A percentile compares a stretch with the other conserved stretches of the same genome.
Conservation (phyloP, 2,888 invertebrate genomes). For the Malthinus seriepunctatus region DNA sequence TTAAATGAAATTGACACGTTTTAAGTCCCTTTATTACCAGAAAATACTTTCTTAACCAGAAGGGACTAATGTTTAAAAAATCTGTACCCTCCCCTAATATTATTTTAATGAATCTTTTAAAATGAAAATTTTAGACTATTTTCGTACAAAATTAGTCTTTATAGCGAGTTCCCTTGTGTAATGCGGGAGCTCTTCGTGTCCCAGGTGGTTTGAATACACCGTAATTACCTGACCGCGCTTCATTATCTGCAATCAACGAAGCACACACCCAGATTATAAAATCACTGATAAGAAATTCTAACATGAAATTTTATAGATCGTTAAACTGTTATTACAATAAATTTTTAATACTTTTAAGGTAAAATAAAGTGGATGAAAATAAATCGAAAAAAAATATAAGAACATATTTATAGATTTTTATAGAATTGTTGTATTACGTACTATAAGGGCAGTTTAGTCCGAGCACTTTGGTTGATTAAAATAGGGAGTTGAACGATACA, state of each 20-base stretch:
- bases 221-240: constrained; percentile 30
- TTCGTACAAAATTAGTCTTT: too few relatives aligned
- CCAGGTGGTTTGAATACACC: constrained; percentile 28
- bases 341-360: constrained; percentile 9
- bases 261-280: constrained; percentile 27
- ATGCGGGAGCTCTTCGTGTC: constrained; percentile 21
- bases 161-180: constrained; percentile 5
- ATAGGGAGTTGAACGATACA: constrained; percentile 16
- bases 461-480: constrained; percentile 29
- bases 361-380: background rate
- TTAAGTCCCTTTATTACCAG: too few relatives aligned
- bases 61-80: too few relatives aligned
- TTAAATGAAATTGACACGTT: too few relatives aligned
- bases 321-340: constrained; percentile 11
- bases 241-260: constrained; percentile 27
- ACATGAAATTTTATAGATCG: constrained; percentile 19
- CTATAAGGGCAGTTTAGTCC: constrained; percentile 23
- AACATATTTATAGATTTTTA: constrained; percentile 6
- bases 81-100: too few relatives aligned
- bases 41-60: too few relatives aligned
- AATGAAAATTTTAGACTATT: too few relatives aligned
- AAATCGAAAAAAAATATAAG: background rate
- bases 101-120: too few relatives aligned
- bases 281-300: constrained; percentile 27
- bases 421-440: constrained; percentile 8